phyloP scores from a whole-genome alignment of 2,113 vertebrate species.

The Microcebus tavaratra region DNA sequence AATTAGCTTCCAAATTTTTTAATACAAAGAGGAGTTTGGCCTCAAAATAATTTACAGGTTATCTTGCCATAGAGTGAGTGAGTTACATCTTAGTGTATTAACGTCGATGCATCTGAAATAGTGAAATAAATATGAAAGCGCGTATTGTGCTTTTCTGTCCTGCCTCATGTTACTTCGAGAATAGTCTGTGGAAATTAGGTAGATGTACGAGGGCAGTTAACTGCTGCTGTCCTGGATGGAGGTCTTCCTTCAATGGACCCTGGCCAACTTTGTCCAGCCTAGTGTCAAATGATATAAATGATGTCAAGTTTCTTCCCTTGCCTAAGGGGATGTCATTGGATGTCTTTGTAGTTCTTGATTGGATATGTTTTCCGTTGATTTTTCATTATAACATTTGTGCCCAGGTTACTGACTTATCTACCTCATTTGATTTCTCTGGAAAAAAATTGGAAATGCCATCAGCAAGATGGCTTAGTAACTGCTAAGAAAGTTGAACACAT shows the following conservation, averaged over 20 bases:
- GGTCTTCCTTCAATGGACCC: neutral
- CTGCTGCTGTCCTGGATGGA: too few relatives aligned
- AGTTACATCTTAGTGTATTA: neutral
- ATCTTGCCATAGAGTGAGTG: neutral
- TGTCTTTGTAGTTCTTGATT: neutral
- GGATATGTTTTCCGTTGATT: neutral
- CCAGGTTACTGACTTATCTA: too few relatives aligned
- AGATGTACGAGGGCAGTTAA: fast-evolving
- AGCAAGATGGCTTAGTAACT: neutral
- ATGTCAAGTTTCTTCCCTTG: neutral
- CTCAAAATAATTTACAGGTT: neutral
- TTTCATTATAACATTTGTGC: neutral
- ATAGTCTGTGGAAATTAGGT: neutral
- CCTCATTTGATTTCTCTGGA: neutral
- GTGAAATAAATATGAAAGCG: neutral
- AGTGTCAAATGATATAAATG: neutral
- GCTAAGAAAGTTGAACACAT: neutral
- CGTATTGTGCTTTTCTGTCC: neutral
- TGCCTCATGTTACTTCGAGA: neutral
- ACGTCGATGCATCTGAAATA: neutral
- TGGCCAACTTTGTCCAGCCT: neutral
- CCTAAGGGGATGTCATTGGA: neutral
- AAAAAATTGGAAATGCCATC: neutral
- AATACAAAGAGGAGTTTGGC: neutral
- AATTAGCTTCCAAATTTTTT: neutral